Percentiles rank a stretch among this genome's conserved stretches.
phyloP scores from a whole-genome alignment of 2,113 vertebrate species.

The Thymallus thymallus region DNA sequence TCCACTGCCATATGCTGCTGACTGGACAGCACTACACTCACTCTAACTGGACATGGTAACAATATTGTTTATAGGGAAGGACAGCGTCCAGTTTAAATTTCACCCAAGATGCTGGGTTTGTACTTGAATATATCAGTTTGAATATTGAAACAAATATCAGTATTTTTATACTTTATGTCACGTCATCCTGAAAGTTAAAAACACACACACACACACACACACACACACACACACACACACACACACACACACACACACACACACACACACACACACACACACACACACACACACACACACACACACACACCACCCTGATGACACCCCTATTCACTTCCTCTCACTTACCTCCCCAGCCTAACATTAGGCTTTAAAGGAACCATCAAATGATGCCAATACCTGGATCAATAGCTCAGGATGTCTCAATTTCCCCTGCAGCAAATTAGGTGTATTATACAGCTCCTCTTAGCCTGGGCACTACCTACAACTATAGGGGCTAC shows the following conservation, averaged over 20 bases:
- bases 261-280: background rate
- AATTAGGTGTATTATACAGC: constrained; percentile 61
- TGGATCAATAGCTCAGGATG: constrained; percentile 68
- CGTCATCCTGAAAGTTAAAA: no score
- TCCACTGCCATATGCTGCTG: constrained; percentile 33
- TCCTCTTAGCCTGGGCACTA: constrained; percentile 46
- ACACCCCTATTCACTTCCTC: constrained; percentile 45
- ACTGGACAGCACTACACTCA: constrained; percentile 31
- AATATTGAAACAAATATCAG: no score
- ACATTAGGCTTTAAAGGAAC: constrained; percentile 68
- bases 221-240: background rate
- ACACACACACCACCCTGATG: constrained; percentile 18
- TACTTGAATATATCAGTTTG: no score
- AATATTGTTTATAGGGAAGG: constrained; percentile 2
- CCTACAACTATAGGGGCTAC: constrained; percentile 5
- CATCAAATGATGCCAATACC: constrained; percentile 73
- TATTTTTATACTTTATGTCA: no score
- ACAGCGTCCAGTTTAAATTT: background rate
- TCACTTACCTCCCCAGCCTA: constrained; percentile 48
- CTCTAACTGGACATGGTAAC: background rate
- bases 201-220: background rate
- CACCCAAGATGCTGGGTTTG: no score
- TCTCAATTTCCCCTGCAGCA: constrained; percentile 65
- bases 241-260: background rate
- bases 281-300: constrained; percentile 22